Percentiles rank a stretch among this genome's conserved stretches.
Evolutionary conservation across 2,113 vertebrate species (phyloP).

Genomic region (Hepsetus odoe): DNA sequence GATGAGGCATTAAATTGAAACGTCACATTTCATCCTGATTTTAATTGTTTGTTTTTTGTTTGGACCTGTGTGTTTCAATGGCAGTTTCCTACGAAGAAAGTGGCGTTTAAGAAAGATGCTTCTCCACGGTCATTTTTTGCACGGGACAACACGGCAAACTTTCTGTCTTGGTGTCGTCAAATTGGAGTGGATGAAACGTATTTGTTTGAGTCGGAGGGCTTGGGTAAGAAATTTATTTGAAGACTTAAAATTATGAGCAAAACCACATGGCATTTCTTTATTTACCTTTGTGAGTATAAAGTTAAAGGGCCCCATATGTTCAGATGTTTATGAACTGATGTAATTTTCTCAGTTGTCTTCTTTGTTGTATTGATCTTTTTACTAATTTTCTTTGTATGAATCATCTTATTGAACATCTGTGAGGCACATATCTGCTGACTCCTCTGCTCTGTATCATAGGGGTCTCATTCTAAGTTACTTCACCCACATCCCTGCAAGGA

Average conservation of each 20-base stretch:
- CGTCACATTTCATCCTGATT: background rate
- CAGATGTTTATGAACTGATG: no score
- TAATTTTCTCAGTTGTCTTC: no score
- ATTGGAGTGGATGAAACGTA: constrained; percentile 92
- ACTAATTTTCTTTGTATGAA: no score
- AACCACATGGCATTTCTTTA: background rate
- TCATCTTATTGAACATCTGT: no score
- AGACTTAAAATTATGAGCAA: background rate
- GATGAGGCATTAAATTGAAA: background rate
- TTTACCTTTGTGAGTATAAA: background rate
- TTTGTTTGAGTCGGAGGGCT: constrained; percentile 96
- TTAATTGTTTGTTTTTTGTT: background rate
- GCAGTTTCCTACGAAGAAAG: constrained; percentile 86
- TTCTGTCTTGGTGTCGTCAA: constrained; percentile 91
- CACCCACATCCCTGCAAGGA: no score
- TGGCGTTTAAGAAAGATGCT: constrained; percentile 89
- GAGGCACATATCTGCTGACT: no score
- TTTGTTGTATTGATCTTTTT: no score
- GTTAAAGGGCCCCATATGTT: background rate
- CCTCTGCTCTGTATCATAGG: no score
- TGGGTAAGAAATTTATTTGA: constrained; percentile 77
- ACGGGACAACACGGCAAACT: constrained; percentile 97
- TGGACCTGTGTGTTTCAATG: constrained; percentile 59
- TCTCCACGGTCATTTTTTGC: constrained; percentile 96
- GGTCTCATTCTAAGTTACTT: no score